Base-by-base conservation (phyloP, 2,888 invertebrate species). In the Cheilosia scutellata region DNA sequence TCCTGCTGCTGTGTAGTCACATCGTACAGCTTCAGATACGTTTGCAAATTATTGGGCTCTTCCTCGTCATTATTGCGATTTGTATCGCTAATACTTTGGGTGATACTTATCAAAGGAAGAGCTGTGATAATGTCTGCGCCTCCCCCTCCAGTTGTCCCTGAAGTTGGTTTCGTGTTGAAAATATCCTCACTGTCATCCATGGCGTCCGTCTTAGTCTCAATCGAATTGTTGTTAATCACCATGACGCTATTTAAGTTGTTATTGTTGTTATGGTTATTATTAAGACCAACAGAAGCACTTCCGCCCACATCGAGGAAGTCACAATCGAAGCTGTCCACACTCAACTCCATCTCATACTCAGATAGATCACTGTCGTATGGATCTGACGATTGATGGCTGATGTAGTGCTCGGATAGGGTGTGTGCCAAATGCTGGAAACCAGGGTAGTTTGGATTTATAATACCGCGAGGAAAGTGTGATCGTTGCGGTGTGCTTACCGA, bases 401-500 rank as follows among this genome's bases (percentile, higher is more conserved):
- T 90, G 86, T 90, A 91, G 88, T 91, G 91, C 89, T 92, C 90
- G 88, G 92, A 94, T 88, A 96, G 93, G 82, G 95, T 95, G 89
- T 96, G 95, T 20, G 96, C 96, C 89, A 96, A 94, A 92, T 96
- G 96, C 91, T 96, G 96, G 92, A 96, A 96, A 75, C 96, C 96
- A 27, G 96, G 95, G 93, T 96, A 96, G 92, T 96, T 96, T 65
- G 96, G 96, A 93, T 96, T 96, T 89, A 96, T 95, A 88, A 96
- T 96, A 88, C 96, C 96, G 88, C 95, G 94, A 72, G 95, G 95
- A 90, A 94, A 93, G 84, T 90, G 89, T 11, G 89, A 89, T 62
- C 88, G 89, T 65, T 90, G 89, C 55, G 90, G 89, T 66, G 89
- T 89, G 74, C 86, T 87, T 57, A 89, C 78, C 58, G 89, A 89